phyloP scores from a whole-genome alignment of 2,888 invertebrate genomes.

The Acleris cristana region DNA sequence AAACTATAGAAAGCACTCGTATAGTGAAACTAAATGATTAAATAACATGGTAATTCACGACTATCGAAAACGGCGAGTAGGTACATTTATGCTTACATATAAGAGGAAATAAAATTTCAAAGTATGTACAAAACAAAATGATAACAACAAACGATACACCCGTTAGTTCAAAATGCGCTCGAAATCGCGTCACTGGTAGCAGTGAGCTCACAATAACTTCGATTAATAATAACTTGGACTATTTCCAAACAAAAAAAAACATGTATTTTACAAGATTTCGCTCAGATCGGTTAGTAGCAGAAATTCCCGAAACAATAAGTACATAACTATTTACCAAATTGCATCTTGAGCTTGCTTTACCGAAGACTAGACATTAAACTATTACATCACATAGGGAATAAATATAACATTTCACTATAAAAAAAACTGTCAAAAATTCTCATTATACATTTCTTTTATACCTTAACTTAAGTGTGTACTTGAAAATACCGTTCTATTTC shows the following conservation, averaged over 20 bases:
- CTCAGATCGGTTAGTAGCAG: conserved; percentile 10
- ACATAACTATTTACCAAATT: conserved; percentile 44
- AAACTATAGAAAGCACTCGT: conserved; percentile 35
- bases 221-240: neutral
- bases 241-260: neutral
- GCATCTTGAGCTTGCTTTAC: conserved; percentile 66
- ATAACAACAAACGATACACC: conserved; percentile 34
- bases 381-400: conserved; percentile 44
- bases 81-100: conserved; percentile 28
- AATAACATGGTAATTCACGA: conserved; percentile 40
- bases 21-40: conserved; percentile 38
- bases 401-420: conserved; percentile 37
- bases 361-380: conserved; percentile 76
- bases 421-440: conserved; percentile 32
- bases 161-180: conserved; percentile 34
- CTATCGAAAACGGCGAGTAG: conserved; percentile 29
- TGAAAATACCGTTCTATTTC: conserved; percentile 23
- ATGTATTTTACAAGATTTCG: neutral
- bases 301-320: conserved; percentile 41
- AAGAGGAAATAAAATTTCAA: conserved; percentile 17
- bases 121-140: conserved; percentile 28
- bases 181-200: conserved; percentile 6
- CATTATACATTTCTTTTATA: conserved; percentile 22
- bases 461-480: conserved; percentile 27
- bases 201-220: conserved; percentile 2